Evolutionary conservation across 2,113 vertebrate species (phyloP).

Genomic region (Trachemys scripta): DNA sequence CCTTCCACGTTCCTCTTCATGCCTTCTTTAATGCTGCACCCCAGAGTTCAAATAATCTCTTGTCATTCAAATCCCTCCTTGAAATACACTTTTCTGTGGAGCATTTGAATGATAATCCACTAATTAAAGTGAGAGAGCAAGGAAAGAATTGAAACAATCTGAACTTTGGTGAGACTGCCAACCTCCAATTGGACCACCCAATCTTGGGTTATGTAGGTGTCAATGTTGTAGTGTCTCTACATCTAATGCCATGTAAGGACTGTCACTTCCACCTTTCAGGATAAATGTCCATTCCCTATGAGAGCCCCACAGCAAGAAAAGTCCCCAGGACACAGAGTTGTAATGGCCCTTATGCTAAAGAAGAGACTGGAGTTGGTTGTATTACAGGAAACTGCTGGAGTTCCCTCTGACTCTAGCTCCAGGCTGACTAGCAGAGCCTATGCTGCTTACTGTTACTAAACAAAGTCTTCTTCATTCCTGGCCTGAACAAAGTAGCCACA

Average conservation of each 20-base stretch:
- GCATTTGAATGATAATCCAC: not conserved
- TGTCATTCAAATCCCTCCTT: not conserved
- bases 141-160: not conserved
- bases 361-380: not conserved
- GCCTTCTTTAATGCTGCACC: not conserved
- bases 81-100: not conserved
- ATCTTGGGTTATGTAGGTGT: accelerated
- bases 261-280: not conserved
- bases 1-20: not conserved
- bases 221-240: not conserved
- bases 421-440: not conserved
- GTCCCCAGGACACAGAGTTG: accelerated
- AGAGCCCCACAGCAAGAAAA: not conserved
- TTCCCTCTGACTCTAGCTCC: not conserved
- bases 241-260: not conserved
- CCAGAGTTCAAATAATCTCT: not conserved
- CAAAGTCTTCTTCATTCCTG: not conserved
- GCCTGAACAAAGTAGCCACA: not conserved
- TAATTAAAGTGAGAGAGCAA: not conserved
- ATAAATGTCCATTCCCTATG: not conserved
- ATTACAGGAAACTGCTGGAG: not conserved
- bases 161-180: not conserved
- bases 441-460: not conserved
- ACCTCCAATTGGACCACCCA: not conserved
- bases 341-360: not conserved